Percentiles rank a stretch among this genome's conserved stretches.
Conservation (phyloP, 2,888 invertebrate genomes). For the Athalia rosae region DNA sequence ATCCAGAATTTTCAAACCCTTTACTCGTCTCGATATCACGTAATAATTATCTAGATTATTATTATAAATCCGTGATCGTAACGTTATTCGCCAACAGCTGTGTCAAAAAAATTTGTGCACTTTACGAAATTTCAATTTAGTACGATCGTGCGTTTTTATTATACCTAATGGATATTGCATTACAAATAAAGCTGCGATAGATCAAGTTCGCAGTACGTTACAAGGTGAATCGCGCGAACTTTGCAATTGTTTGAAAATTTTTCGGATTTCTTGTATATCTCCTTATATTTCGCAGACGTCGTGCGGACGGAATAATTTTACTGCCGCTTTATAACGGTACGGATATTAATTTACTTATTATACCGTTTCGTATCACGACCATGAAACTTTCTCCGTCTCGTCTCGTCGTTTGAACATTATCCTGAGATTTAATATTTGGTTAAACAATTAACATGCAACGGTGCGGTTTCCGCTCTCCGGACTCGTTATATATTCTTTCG, state of each 20-base stretch:
- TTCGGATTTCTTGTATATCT: not conserved
- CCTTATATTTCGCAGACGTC: not conserved
- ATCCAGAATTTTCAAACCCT: slow-evolving; percentile 12
- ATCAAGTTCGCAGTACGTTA: too few species aligned
- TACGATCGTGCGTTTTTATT: not conserved
- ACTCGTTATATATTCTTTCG: too few species aligned
- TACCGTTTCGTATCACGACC: slow-evolving; percentile 15
- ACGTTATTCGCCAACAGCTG: too few species aligned
- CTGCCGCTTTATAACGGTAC: slow-evolving; percentile 12
- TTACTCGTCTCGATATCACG: not conserved
- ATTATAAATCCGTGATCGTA: too few species aligned
- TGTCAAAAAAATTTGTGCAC: too few species aligned
- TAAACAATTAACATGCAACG: too few species aligned
- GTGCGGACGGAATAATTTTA: not conserved
- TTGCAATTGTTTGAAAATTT: slow-evolving; percentile 4
- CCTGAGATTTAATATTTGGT: too few species aligned
- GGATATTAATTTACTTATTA: slow-evolving; percentile 13
- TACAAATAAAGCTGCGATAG: not conserved
- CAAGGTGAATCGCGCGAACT: not conserved
- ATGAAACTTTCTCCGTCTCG: slow-evolving; percentile 3
- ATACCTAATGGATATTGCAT: slow-evolving; percentile 6
- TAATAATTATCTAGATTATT: too few species aligned
- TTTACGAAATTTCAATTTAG: too few species aligned
- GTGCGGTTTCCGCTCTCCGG: too few species aligned
- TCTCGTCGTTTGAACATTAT: not conserved